These are phyloP conservation scores for Pampus argenteus DNA, from an alignment of 2,797 vertebrate genomes.

Conservation along the genomic window DNA sequence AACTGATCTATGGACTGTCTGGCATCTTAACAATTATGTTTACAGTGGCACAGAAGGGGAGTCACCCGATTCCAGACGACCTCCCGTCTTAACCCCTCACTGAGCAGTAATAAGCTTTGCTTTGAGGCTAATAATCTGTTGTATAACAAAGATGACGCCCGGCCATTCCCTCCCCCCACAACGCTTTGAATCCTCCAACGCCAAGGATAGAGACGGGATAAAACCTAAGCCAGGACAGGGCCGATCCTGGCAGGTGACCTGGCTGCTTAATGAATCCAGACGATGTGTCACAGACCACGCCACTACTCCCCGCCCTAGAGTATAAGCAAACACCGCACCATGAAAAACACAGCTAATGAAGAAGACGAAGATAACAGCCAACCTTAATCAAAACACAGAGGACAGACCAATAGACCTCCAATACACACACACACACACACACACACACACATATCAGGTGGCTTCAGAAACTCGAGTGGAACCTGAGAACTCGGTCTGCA, in stretches of 20 bases:
- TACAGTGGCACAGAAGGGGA: neutral
- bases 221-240: slow-evolving; percentile 30
- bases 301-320: neutral
- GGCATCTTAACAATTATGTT: neutral
- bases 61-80: slow-evolving; percentile 39
- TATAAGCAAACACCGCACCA: slow-evolving; percentile 6
- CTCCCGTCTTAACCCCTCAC: slow-evolving; percentile 25
- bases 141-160: slow-evolving; percentile 54
- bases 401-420: neutral
- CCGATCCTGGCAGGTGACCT: slow-evolving; percentile 36
- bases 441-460: slow-evolving; percentile 40
- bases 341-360: slow-evolving; percentile 6
- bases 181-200: slow-evolving; percentile 49
- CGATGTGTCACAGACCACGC: slow-evolving; percentile 3
- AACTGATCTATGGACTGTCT: slow-evolving; percentile 15
- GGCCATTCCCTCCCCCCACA: slow-evolving; percentile 20
- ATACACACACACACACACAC: too few relatives aligned
- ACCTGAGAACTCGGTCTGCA: slow-evolving; percentile 54
- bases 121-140: slow-evolving; percentile 65
- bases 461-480: slow-evolving; percentile 15
- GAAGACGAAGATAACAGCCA: neutral
- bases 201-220: slow-evolving; percentile 35
- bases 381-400: neutral
- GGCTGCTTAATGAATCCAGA: slow-evolving; percentile 26
- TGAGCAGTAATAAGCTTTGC: slow-evolving; percentile 71